Base-by-base conservation (phyloP, 1,140 invertebrate genomes). In the Pachypeltis micranthus region DNA sequence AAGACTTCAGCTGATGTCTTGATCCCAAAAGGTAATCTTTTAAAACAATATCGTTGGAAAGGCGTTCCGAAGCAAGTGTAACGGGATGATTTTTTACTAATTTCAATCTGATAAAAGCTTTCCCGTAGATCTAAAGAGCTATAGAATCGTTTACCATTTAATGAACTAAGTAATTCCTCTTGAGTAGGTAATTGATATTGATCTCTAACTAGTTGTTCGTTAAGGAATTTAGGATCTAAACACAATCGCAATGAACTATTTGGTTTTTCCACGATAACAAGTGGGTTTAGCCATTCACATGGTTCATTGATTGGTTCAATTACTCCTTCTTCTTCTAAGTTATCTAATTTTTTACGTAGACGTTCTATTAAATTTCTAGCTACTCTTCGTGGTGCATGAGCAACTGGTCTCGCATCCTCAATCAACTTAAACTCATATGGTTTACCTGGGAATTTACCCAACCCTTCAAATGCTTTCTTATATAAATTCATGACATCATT, bases 101-200 rank as follows among this genome's bases (percentile, higher is more conserved):
- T 51, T 7, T 21, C 4, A 39, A 39, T 39, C 31, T 39, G 31
- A 39, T 39, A 39, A 39, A 39, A 39, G 7, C 31, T 16, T 39
- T 39, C 31, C 31, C 16, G 7, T 10, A 39, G 31, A 39, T 39
- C 21, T 51, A 21, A 51, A 21, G 47, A 51, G 47, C 12, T 16
- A 55, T 47, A 68, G 60, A 26, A 44, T 31, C 63, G 59, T 54
- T 61, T 10, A 51, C 7, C 23, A 16, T 51, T 21, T 51, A 16
- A 14, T 51, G 12, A 51, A 4, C 4, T 21, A 51, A 51, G 23
- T 51, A 10, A 51, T 51, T 21, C 12, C 12, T 16, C 31, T 39
- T 39, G 31, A 39, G 31, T 39, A 39, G 31, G 31, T 16, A 14
- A 16, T 51, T 51, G 47, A 21, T 10, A 51, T 21, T 51, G 12